phyloP scores from a whole-genome alignment of 2,113 vertebrate genomes.

The Pipa parva region DNA sequence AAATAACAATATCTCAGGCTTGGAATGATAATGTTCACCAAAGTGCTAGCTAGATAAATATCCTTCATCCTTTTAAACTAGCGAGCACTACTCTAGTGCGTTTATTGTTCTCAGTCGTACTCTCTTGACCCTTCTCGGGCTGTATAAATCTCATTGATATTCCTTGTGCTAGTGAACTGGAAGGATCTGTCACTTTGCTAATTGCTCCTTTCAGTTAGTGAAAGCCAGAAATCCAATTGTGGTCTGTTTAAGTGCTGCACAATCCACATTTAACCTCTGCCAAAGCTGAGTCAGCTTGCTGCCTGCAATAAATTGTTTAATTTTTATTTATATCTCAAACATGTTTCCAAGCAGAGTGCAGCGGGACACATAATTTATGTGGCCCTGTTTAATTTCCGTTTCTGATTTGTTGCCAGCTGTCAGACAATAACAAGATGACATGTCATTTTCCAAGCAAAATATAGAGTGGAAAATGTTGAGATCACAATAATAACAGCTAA shows the following conservation, averaged over 20 bases:
- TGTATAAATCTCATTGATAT: constrained; percentile 24
- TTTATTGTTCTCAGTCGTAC: not conserved
- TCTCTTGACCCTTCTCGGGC: constrained; percentile 1
- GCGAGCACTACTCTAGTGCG: too few relatives aligned
- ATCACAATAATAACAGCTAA: too few relatives aligned
- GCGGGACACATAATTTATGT: constrained; percentile 41
- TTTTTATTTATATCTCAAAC: constrained; percentile 49
- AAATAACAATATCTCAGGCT: too few relatives aligned
- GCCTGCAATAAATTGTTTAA: constrained; percentile 25
- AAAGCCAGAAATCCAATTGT: constrained; percentile 28
- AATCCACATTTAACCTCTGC: constrained; percentile 17
- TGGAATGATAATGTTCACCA: too few relatives aligned
- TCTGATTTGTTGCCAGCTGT: constrained; percentile 36
- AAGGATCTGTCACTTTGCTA: constrained; percentile 33
- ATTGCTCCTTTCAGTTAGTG: constrained; percentile 11
- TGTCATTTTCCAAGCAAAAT: constrained; percentile 24
- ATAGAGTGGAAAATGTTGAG: constrained; percentile 26
- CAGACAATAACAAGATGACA: constrained; percentile 24
- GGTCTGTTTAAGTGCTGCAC: constrained; percentile 9
- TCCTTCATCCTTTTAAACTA: too few relatives aligned
- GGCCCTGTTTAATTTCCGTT: constrained; percentile 40
- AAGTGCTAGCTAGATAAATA: too few relatives aligned
- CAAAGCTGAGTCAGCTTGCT: constrained; percentile 42
- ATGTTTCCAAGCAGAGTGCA: constrained; percentile 26
- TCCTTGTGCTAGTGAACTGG: constrained; percentile 17